Evolutionary conservation across 2,797 vertebrate species (phyloP), one percentile per base, ranked within the genome.

Genomic region (Potorous gilbertii): DNA sequence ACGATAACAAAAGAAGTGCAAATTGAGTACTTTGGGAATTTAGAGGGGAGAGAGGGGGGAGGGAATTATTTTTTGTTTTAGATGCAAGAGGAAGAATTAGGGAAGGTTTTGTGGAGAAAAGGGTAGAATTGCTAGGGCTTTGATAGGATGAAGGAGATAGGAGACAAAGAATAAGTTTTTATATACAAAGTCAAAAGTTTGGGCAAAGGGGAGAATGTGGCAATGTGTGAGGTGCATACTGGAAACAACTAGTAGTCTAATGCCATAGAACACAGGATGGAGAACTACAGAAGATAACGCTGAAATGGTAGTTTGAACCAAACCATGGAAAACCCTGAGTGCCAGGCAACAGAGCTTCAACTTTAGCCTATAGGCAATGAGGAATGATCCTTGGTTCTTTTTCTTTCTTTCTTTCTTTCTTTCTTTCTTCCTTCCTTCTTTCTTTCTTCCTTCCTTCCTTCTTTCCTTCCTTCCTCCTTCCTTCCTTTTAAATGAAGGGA

Each of bases 361-460:
- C 29, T 62, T 62, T 62, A 62, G 29, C 34, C 29, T 62, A 34
- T 34, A 34, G 29, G 4, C 28, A 62, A 31, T 62, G 29, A 62
- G 57, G 29, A 31, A 31, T 34, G 11, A 11, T 34, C 57, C 57
- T 62, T 31, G 31, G 29, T 31, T 62, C 13, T 55, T 55, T 3
- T 16, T 14, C 3, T 3, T 4, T 14, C 14, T 3, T 16, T 14
- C 14, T 24, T 5, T 21, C 21, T 24, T 24, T 5, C 5, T 24
- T 52, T 6, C 21, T 24, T 24, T 6, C 21, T 24, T 21, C 0
- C 4, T 5, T 21, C 0, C 5, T 21, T 1, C 18, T 56, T 5
- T 1, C 18, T 56, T 21, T 1, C 4, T 21, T 21, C 5, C 4
- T 56, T 21, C 4, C 18, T 56, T 21, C 5, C 0, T 5, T 21